Base-by-base conservation (phyloP, 2,113 vertebrate species). In the Megaceryle maxima region DNA sequence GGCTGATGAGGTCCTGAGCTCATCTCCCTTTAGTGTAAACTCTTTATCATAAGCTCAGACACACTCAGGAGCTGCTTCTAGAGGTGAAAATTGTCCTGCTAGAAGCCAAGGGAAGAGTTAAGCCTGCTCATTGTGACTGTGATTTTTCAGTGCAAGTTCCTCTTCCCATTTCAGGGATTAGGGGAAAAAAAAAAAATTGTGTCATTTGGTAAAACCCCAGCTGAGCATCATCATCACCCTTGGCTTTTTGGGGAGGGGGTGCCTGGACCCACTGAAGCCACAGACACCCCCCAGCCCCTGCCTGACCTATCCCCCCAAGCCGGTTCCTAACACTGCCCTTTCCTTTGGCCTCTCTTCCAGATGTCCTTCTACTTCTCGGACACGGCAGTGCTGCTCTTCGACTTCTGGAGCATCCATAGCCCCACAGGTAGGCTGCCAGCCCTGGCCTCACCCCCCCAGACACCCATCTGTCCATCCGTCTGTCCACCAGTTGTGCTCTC, bases 351-450 rank as follows among this genome's bases (percentile, higher is more conserved):
- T 95, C 68, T 96, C 43, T 92, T 97, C 57, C 97, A 99, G 99
- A 99, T 99, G 99, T 97, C 98, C 57, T 99, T 99, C 79, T 96
- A 97, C 75, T 98, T 97, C 83, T 99, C 99, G 0, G 98, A 98
- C 96, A 97, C 96, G 0, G 99, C 96, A 22, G 98, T 98, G 21
- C 98, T 99, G 95, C 98, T 99, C 11, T 99, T 99, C 97, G 98
- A 99, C 94, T 99, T 99, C 98, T 99, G 99, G 99, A 97, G 96
- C 7, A 98, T 99, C n/a, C 98, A 98, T 78, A 98, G 97, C 11
- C 97, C 99, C 35, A 79, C 97, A 98, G 99, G 99, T 99, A 94
- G 22, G 92, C 79, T 84, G 41, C 56, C 28, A 77, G 67, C 75
- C 8, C 77, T 5, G 1, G 9, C 37, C 18, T 1, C 0, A 14